These are phyloP conservation scores for Acanthosepion pharaonis DNA, from an alignment of 2,888 invertebrate genomes.

Conservation along the genomic window DNA sequence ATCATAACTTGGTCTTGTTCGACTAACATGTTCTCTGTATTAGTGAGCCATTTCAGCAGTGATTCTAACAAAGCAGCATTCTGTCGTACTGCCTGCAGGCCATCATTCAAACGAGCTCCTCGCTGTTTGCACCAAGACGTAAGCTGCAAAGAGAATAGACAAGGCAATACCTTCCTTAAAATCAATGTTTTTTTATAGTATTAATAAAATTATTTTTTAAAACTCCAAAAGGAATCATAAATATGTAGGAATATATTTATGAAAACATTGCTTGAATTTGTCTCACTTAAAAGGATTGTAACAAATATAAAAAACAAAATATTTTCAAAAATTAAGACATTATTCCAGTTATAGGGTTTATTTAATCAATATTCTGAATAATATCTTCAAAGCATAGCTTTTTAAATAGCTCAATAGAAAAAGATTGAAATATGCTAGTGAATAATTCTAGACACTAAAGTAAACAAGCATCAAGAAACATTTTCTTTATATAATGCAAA, in stretches of 20 bases:
- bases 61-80: slow-evolving; percentile 93
- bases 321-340: no score
- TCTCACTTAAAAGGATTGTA: no score
- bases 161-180: neutral
- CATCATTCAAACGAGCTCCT: slow-evolving; percentile 84
- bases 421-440: no score
- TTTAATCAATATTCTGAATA: no score
- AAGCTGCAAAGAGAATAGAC: slow-evolving; percentile 76
- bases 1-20: slow-evolving; percentile 89
- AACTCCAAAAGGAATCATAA: neutral
- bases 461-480: no score
- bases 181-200: neutral
- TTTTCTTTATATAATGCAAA: no score
- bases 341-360: no score
- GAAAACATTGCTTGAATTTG: no score
- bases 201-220: neutral
- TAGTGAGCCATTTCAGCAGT: slow-evolving; percentile 92
- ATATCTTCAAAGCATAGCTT: no score
- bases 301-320: no score
- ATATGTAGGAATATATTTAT: neutral
- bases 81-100: slow-evolving; percentile 85
- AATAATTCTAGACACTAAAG: no score
- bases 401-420: no score
- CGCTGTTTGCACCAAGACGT: slow-evolving; percentile 85
- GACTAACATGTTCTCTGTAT: slow-evolving; percentile 87